Evolutionary conservation across 2,797 vertebrate species (phyloP).

Genomic region (Pangasius mekongensis): DNA sequence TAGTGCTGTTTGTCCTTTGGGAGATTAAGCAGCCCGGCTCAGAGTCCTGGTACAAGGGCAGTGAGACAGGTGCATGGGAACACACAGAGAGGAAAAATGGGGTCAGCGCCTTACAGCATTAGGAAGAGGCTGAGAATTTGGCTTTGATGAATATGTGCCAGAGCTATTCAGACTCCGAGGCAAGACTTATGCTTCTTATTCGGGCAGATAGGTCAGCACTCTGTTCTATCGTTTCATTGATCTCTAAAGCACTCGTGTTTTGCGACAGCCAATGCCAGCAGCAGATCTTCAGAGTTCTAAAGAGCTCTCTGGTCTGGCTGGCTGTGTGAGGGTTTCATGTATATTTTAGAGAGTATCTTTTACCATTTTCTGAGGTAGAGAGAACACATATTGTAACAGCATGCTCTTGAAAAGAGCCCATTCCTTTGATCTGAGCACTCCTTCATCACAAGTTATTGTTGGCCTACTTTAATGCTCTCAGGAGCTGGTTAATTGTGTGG

Average conservation of each 20-base stretch:
- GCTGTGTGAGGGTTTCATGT: slow-evolving; percentile 36
- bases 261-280: slow-evolving; percentile 19
- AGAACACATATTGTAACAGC: slow-evolving; percentile 44
- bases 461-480: slow-evolving; percentile 53
- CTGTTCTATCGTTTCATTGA: slow-evolving; percentile 42
- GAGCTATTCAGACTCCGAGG: slow-evolving; percentile 17
- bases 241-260: slow-evolving; percentile 43
- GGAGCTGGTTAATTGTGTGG: slow-evolving; percentile 52
- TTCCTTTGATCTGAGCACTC: slow-evolving; percentile 56
- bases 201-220: slow-evolving; percentile 39
- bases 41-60: slow-evolving; percentile 34
- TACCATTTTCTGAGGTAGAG: slow-evolving; percentile 43
- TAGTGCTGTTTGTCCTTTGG: slow-evolving; percentile 68
- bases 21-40: slow-evolving; percentile 48
- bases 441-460: slow-evolving; percentile 51
- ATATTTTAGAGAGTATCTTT: slow-evolving; percentile 44
- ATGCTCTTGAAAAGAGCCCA: slow-evolving; percentile 47
- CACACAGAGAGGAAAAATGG: background rate
- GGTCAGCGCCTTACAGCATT: slow-evolving; percentile 25
- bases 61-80: slow-evolving; percentile 19
- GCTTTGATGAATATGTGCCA: slow-evolving; percentile 26
- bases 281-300: slow-evolving; percentile 34
- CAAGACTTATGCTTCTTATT: slow-evolving; percentile 20
- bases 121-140: slow-evolving; percentile 24
- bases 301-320: slow-evolving; percentile 26